Conservation (phyloP, 1,140 invertebrate species). For the Galleria mellonella region DNA sequence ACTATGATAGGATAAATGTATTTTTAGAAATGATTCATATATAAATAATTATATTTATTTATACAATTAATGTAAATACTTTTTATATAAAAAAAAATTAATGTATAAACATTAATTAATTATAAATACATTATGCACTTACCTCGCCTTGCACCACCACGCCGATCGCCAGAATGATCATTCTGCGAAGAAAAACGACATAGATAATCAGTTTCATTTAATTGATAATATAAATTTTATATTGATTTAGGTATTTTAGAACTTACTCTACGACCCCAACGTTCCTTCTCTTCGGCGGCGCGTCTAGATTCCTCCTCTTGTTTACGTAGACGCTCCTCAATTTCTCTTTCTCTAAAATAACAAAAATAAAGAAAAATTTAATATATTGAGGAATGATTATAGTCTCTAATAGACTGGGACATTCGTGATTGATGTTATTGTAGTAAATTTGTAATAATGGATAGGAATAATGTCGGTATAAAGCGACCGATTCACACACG, state of each 20-base stretch:
- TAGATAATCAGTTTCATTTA: neutral
- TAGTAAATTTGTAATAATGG: neutral
- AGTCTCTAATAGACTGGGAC: too few relatives aligned
- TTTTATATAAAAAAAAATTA: too few relatives aligned
- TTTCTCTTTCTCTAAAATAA: conserved; percentile 62
- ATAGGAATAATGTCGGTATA: conserved; percentile 41
- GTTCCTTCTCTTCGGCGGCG: conserved; percentile 56
- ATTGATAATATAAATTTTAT: neutral
- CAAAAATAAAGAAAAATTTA: neutral
- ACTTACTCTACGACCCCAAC: conserved; percentile 60
- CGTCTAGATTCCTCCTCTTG: conserved; percentile 63
- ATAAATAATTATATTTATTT: too few relatives aligned
- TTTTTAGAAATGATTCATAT: too few relatives aligned
- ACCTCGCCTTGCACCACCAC: conserved; percentile 51
- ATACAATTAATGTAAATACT: too few relatives aligned
- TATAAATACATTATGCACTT: conserved; percentile 12
- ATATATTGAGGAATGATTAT: neutral
- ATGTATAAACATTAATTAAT: too few relatives aligned
- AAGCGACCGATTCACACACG: conserved; percentile 44
- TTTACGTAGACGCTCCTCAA: conserved; percentile 67
- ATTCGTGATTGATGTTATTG: neutral
- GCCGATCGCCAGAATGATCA: conserved; percentile 61
- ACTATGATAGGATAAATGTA: too few relatives aligned
- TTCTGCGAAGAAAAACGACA: conserved; percentile 32
- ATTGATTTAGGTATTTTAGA: too few relatives aligned